Conservation (phyloP, 2,888 invertebrate genomes). For the Drosophila testacea region DNA sequence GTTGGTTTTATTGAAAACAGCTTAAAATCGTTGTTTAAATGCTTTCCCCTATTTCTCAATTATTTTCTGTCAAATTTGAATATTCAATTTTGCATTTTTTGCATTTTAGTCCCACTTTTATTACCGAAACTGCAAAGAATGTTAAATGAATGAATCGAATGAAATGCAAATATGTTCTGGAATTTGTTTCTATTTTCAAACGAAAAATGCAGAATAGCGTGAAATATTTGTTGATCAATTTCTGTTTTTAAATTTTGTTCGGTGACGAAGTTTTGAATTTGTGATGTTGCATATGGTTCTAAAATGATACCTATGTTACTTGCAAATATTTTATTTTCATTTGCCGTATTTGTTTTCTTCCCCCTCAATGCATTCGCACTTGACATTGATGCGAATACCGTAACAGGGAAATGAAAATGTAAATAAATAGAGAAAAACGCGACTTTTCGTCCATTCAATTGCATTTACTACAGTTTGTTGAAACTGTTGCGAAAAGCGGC, state of each 20-base stretch:
- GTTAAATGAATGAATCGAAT: conserved; percentile 5
- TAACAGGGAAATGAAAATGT: conserved; percentile 61
- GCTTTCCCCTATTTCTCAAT: not conserved
- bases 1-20: too few relatives aligned
- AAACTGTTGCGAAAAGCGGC: conserved; percentile 38
- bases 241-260: not conserved
- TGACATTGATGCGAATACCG: conserved; percentile 66
- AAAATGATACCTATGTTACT: not conserved
- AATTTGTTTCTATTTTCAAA: conserved; percentile 1
- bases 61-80: not conserved
- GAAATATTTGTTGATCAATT: conserved; percentile 13
- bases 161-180: conserved; percentile 1
- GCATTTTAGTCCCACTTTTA: conserved; percentile 1
- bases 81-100: not conserved
- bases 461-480: conserved; percentile 61
- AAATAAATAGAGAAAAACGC: conserved; percentile 66
- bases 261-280: conserved; percentile 9
- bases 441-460: conserved; percentile 73
- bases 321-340: conserved; percentile 1
- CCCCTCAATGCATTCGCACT: conserved; percentile 4
- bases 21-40: not conserved
- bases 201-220: conserved; percentile 5
- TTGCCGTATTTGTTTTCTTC: too few relatives aligned
- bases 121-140: conserved; percentile 1
- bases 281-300: conserved; percentile 2